Evolutionary conservation across 2,113 vertebrate genomes (phyloP).

Genomic region (Tachuris rubrigastra): DNA sequence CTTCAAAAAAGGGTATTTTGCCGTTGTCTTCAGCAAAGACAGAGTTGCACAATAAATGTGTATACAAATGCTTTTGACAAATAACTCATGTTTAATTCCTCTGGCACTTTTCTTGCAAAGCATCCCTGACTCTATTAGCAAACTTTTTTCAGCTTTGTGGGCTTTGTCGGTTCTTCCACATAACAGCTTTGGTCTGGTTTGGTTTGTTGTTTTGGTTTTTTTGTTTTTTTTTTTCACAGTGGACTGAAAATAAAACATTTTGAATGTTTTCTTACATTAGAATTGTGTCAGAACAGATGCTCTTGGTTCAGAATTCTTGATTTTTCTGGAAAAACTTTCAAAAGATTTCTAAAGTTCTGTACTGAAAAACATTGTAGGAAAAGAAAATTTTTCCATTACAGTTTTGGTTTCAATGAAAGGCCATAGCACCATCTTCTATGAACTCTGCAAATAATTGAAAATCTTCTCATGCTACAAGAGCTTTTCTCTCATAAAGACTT

Average conservation of each 20-base stretch:
- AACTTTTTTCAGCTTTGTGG: not conserved
- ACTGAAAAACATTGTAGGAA: not conserved
- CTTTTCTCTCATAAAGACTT: not conserved
- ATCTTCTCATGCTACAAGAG: not conserved
- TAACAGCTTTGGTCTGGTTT: not conserved
- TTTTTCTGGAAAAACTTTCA: not conserved
- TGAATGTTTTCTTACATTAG: not conserved
- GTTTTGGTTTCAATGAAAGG: not conserved
- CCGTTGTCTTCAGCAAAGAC: not conserved
- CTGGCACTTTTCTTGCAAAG: not conserved
- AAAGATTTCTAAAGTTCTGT: not conserved
- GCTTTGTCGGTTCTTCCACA: not conserved
- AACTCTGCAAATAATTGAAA: not conserved
- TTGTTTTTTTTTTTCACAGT: not conserved
- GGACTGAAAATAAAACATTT: slow-evolving; percentile 25
- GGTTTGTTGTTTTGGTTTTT: not conserved
- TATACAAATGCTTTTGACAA: not conserved
- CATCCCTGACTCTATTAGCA: not conserved
- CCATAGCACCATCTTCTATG: not conserved
- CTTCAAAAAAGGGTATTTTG: not conserved
- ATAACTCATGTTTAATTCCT: not conserved
- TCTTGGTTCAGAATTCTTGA: not conserved
- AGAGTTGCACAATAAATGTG: not conserved
- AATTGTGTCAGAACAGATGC: slow-evolving; percentile 16
- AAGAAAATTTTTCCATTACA: not conserved